phyloP scores from a whole-genome alignment of 2,888 invertebrate genomes.

The Caenorhabditis sinica region DNA sequence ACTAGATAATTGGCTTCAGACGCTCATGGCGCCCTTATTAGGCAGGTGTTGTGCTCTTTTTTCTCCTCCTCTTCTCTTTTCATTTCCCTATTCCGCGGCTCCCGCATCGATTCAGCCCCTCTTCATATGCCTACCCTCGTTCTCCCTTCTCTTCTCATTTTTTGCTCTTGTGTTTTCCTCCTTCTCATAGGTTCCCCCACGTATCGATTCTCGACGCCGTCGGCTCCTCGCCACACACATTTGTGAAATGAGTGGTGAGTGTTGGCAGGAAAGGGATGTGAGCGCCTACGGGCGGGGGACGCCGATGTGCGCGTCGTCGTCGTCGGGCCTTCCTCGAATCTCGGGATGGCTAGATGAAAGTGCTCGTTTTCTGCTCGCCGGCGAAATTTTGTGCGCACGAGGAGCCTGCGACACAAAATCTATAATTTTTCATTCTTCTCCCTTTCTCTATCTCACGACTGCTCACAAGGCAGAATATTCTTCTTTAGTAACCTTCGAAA shows the following conservation, averaged over 20 bases:
- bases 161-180: slow-evolving; percentile 1
- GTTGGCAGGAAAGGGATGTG: slow-evolving; percentile 39
- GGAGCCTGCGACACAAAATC: slow-evolving; percentile 5
- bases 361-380: slow-evolving; percentile 21
- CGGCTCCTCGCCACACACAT: not conserved
- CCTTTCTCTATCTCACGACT: not conserved
- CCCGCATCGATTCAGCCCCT: not conserved
- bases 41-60: slow-evolving; percentile 4
- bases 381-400: not conserved
- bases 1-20: not conserved
- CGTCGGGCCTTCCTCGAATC: slow-evolving; percentile 24
- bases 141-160: slow-evolving; percentile 2
- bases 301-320: slow-evolving; percentile 35
- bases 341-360: slow-evolving; percentile 22
- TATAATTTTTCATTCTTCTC: not conserved
- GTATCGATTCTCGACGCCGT: slow-evolving; percentile 35
- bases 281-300: slow-evolving; percentile 7
- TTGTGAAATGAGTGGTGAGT: slow-evolving; percentile 45
- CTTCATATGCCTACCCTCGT: slow-evolving; percentile 14
- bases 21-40: not conserved
- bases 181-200: slow-evolving; percentile 17
- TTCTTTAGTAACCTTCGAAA: too few relatives aligned
- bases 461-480: too few relatives aligned
- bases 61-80: not conserved
- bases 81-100: not conserved